A percentile compares a stretch with the other conserved stretches of the same genome.
phyloP scores from a whole-genome alignment of 1,140 invertebrate species.

The Nephila pilipes region DNA sequence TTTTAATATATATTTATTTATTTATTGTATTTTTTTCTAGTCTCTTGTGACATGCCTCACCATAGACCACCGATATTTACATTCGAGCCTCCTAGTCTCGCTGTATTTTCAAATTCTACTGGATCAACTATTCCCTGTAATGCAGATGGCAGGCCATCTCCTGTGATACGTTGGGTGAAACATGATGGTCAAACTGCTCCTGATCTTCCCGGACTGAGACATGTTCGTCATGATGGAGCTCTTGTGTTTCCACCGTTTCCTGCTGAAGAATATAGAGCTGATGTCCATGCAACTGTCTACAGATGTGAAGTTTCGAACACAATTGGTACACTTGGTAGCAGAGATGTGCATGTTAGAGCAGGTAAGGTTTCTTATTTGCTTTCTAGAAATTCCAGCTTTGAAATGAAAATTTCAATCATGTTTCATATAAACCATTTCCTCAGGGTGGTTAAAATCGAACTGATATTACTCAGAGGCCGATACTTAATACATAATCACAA shows the following conservation, averaged over 20 bases:
- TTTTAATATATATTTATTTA: too few species aligned
- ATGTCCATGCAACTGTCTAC: conserved; percentile 84
- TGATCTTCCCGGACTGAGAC: conserved; percentile 86
- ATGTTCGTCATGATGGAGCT: conserved; percentile 83
- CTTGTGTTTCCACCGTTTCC: conserved; percentile 81
- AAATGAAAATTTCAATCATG: too few species aligned
- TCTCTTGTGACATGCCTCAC: conserved; percentile 26
- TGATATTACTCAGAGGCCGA: too few species aligned
- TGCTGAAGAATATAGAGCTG: conserved; percentile 82
- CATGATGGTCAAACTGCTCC: conserved; percentile 82
- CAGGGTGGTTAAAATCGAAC: too few species aligned
- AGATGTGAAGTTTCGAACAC: conserved; percentile 94
- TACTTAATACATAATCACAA: too few species aligned
- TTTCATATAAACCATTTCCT: too few species aligned
- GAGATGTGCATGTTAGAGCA: conserved; percentile 95
- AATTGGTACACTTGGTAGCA: conserved; percentile 93
- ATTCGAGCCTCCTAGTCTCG: conserved; percentile 90
- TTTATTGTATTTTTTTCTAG: conserved; percentile 19
- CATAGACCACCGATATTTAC: conserved; percentile 53
- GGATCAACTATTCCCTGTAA: conserved; percentile 95
- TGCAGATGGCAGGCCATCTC: conserved; percentile 93
- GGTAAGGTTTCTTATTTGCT: conserved; percentile 85
- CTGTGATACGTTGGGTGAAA: conserved; percentile 90
- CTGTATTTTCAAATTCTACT: conserved; percentile 96
- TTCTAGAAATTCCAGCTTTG: too few species aligned